phyloP scores from a whole-genome alignment of 1,140 invertebrate species.

The Nylanderia fulva region DNA sequence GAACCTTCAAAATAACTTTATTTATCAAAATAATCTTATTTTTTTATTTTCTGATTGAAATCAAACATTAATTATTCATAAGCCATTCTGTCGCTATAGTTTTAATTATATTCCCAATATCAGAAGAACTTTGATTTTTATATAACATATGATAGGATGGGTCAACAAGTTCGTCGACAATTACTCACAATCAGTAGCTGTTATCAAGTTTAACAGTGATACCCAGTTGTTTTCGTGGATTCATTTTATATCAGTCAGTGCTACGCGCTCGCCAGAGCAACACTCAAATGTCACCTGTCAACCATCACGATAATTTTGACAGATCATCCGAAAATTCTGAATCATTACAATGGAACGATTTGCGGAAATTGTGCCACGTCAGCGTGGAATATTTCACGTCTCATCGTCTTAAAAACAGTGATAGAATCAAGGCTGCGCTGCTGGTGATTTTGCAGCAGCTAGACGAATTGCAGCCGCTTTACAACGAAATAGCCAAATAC shows the following conservation, averaged over 20 bases:
- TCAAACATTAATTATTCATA: too few relatives aligned
- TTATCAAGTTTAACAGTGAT: too few relatives aligned
- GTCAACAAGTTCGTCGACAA: too few relatives aligned
- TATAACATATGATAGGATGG: too few relatives aligned
- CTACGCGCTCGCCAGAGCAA: neutral
- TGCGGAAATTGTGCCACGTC: slow-evolving; percentile 88
- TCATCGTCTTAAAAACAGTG: slow-evolving; percentile 88
- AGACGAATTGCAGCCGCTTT: slow-evolving; percentile 89
- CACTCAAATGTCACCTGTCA: slow-evolving; percentile 73
- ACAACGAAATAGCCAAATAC: slow-evolving; percentile 89
- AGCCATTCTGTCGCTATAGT: too few relatives aligned
- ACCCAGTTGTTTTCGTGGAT: too few relatives aligned
- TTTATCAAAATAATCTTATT: too few relatives aligned
- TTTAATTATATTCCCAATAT: too few relatives aligned
- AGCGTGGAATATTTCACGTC: slow-evolving; percentile 88
- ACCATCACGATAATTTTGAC: slow-evolving; percentile 71
- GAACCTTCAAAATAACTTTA: too few relatives aligned
- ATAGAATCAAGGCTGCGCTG: slow-evolving; percentile 89
- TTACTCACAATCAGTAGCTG: neutral
- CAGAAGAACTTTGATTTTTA: too few relatives aligned
- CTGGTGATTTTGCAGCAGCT: slow-evolving; percentile 90
- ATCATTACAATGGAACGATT: slow-evolving; percentile 77
- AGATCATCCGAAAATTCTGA: slow-evolving; percentile 76
- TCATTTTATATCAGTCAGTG: neutral
- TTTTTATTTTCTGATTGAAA: too few relatives aligned